Percentiles rank a stretch among this genome's conserved stretches.
These are phyloP conservation scores for Myotis yumanensis DNA, from an alignment of 2,113 vertebrate genomes.

Conservation along the genomic window DNA sequence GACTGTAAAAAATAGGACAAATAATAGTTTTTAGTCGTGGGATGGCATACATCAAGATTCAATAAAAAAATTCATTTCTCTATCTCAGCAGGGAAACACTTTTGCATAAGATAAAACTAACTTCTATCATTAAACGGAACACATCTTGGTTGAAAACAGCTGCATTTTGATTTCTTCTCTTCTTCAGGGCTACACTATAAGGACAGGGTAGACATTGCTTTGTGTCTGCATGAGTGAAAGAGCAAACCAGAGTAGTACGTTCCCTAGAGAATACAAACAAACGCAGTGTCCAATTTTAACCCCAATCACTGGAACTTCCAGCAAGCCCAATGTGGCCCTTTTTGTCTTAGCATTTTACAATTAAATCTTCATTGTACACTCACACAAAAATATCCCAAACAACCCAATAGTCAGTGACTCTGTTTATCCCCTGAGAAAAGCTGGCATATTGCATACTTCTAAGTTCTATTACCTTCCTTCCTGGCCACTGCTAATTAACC, in stretches of 20 bases:
- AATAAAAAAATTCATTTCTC: neutral
- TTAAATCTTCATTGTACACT: neutral
- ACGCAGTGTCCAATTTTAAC: neutral
- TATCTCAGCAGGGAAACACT: neutral
- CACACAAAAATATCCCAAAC: neutral
- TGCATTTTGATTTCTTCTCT: conserved; percentile 33
- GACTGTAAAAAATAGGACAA: neutral
- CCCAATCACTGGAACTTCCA: neutral
- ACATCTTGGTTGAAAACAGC: neutral
- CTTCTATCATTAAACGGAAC: neutral
- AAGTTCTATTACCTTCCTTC: conserved; percentile 36
- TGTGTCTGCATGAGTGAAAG: neutral
- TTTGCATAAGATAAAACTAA: conserved; percentile 39
- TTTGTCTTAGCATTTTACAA: neutral
- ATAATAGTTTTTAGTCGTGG: neutral
- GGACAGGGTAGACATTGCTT: neutral
- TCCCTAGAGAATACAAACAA: neutral
- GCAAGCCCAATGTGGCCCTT: neutral
- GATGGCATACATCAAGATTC: conserved; percentile 1
- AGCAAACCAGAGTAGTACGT: neutral
- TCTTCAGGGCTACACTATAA: neutral
- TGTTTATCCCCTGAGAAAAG: neutral
- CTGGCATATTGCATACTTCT: neutral
- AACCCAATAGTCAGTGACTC: neutral
- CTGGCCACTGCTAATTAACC: conserved; percentile 65